Percentiles rank a stretch among this genome's conserved stretches.
Evolutionary conservation across 1,140 invertebrate species (phyloP).

Genomic region (Bombus superbus): DNA sequence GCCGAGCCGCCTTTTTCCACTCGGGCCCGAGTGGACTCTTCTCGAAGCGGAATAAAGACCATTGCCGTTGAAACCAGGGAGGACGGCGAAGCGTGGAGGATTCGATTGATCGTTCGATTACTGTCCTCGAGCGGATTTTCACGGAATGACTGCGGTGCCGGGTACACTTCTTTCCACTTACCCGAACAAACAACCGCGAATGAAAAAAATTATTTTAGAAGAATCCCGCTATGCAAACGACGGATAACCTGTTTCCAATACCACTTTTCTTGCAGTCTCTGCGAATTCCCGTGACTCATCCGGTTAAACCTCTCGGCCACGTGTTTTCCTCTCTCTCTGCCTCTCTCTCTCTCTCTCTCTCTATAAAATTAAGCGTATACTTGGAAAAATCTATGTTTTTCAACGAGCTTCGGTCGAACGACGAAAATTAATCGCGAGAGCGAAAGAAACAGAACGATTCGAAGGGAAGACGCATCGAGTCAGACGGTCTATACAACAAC

Average conservation of each 20-base stretch:
- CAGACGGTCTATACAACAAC: not conserved
- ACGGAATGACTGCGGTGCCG: conserved; percentile 31
- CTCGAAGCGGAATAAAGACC: conserved; percentile 46
- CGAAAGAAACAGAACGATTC: not conserved
- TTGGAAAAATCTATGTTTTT: not conserved
- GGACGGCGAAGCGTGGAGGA: conserved; percentile 38
- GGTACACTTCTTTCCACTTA: conserved; percentile 49
- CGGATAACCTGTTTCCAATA: not conserved
- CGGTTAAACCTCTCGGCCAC: not conserved
- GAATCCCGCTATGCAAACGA: not conserved
- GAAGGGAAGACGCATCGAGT: not conserved
- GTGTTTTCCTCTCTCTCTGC: not conserved
- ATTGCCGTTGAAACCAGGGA: conserved; percentile 7
- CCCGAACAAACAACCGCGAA: conserved; percentile 22
- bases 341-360: no score
- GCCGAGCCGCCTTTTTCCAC: conserved; percentile 41
- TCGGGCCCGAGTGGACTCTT: conserved; percentile 40
- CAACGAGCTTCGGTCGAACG: not conserved
- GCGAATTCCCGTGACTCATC: not conserved
- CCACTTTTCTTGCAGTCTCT: not conserved
- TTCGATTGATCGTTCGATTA: conserved; percentile 58
- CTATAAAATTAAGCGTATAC: no score
- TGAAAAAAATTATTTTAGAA: conserved; percentile 24
- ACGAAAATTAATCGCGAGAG: not conserved
- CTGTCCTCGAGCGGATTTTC: conserved; percentile 44